Base-by-base conservation (phyloP, 1,140 invertebrate species). In the Globodera rostochiensis region DNA sequence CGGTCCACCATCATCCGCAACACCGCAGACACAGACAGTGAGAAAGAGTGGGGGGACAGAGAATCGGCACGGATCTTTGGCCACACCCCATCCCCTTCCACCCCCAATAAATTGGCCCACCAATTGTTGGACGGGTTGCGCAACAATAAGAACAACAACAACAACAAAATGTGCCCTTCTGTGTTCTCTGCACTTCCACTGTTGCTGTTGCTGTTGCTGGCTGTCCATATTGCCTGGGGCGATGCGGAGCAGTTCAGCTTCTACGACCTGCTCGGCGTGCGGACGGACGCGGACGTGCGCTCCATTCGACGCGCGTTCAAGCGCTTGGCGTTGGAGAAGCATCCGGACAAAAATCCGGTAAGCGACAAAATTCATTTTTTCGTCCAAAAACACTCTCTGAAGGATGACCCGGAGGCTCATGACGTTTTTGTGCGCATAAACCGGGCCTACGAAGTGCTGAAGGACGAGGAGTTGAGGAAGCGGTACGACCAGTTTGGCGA, bases 241-340 rank as follows among this genome's bases (percentile, higher is more conserved):
- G 8, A 21, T 3, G n/a, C 67, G 8, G 69, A 71, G n/a, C 69
- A 71, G 6, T 15, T 15, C 57, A 77, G 25, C n/a, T 93, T 91
- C 86, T 95, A 95, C 89, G 92, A 94, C 84, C 87, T 95, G 71
- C 91, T 95, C 50, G 93, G 93, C 13, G 90, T 95, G 60, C 88
- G 91, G 0, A 93, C 92, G 91, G 92, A 93, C 90, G 94, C 94
- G 0, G 92, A 92, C 81, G 91, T 92, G 75, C 92, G 93, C 88
- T 94, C 94, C 88, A 95, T 95, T 77, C 91, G 94, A 84, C 93
- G 93, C 90, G 94, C 94, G 36, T 95, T 95, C 88, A 95, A 95
- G 90, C 94, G 93, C 90, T 86, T 95, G 49, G 94, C 94, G 4
- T 91, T 95, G 4, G 93, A 92, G 84, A 91, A 93, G 82, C 94